Base-by-base conservation (phyloP, 1,140 invertebrate species). In the Ganaspis sp. region DNA sequence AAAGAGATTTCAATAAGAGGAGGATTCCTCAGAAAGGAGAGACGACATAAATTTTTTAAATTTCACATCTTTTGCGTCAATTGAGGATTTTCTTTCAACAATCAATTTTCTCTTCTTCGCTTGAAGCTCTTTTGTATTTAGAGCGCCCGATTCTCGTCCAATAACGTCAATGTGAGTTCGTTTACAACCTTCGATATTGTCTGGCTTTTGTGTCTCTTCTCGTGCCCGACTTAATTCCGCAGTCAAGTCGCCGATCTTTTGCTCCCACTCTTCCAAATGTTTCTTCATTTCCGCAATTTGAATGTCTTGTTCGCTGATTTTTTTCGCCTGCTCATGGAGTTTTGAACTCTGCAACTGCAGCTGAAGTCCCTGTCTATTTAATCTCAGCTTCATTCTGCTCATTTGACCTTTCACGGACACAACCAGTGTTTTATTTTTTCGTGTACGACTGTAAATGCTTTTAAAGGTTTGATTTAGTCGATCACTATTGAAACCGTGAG, bases 221-320 rank as follows among this genome's bases (percentile, higher is more conserved):
- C 91, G 88, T 0, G 92, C 89, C 9, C 90, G 87, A 69, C 91
- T 90, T 11, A 93, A 80, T 85, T 93, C 92, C 0, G 90, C 88
- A 5, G 91, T 92, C 15, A 93, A 78, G 81, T 93, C 92, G 8
- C 88, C 90, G 58, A 92, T 91, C 84, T 93, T 93, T 70, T 92
- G 90, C 71, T 93, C 92, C 91, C 92, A 93, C 69, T 93, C 92
- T 72, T 92, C 92, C 1, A 93, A 80, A 77, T 92, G 92, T 70
- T 92, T 92, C 76, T 90, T 91, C 82, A 93, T 88, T 29, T 93
- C 93, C 0, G 90, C 89, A 17, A 93, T 79, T 49, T 91, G 89
- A 3, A 88, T 79, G 21, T 92, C 91, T 75, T 93, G 93, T 69
- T 91, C 89, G 45, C 89, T 84, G 15, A 93, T 85, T 81, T 92